phyloP scores from a whole-genome alignment of 2,797 vertebrate species.

The Sternotherus odoratus region DNA sequence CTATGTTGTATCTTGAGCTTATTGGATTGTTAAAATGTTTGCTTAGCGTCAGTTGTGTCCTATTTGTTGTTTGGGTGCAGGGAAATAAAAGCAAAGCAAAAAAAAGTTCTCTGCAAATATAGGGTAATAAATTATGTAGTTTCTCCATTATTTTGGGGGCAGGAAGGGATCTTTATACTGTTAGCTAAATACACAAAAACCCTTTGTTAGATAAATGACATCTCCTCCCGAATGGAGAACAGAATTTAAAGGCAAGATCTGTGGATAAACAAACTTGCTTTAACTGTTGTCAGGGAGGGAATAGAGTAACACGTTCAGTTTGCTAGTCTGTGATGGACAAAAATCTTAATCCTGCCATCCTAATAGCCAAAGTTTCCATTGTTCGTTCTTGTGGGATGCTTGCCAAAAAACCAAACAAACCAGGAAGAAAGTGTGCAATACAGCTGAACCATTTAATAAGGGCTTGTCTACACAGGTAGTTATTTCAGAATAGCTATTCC shows the following conservation, averaged over 20 bases:
- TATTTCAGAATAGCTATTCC: not conserved
- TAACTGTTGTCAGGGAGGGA: conserved; percentile 61
- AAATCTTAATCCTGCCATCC: conserved; percentile 9
- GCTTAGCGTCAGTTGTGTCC: conserved; percentile 48
- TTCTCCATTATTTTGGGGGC: conserved; percentile 25
- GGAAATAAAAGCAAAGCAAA: conserved; percentile 58
- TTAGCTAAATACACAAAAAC: conserved; percentile 40
- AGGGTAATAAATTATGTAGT: conserved; percentile 33
- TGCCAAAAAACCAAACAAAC: conserved; percentile 44
- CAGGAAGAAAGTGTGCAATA: conserved; percentile 60
- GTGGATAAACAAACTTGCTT: conserved; percentile 74
- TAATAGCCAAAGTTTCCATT: conserved; percentile 14
- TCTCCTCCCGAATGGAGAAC: conserved; percentile 50
- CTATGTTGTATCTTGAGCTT: conserved; percentile 58
- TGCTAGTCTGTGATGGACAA: conserved; percentile 18
- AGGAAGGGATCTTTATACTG: not conserved
- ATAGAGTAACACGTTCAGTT: not conserved
- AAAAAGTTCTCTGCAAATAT: conserved; percentile 40
- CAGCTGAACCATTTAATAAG: conserved; percentile 33
- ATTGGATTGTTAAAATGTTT: conserved; percentile 60
- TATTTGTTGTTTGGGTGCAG: conserved; percentile 66
- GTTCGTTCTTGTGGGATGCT: conserved; percentile 28
- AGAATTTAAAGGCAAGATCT: conserved; percentile 44
- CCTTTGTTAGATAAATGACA: conserved; percentile 36
- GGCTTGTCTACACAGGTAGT: not conserved